Percentiles rank a stretch among this genome's conserved stretches.
phyloP scores from a whole-genome alignment of 2,797 vertebrate genomes.

The Botia almorhae region DNA sequence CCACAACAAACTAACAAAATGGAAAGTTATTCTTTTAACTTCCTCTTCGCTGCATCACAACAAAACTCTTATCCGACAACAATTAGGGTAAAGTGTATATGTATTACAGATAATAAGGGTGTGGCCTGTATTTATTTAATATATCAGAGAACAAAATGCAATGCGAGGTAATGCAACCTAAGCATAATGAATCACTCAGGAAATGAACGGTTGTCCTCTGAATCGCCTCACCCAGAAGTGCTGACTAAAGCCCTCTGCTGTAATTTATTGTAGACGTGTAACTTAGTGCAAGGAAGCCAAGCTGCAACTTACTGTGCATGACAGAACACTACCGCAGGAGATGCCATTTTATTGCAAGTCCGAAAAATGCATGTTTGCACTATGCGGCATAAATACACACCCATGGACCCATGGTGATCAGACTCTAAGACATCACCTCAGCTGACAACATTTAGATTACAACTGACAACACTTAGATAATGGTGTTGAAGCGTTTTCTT shows the following conservation, averaged over 20 bases:
- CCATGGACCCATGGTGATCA: conserved; percentile 48
- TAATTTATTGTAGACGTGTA: conserved; percentile 82
- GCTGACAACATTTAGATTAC: too few relatives aligned
- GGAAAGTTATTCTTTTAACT: neutral
- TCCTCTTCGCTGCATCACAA: neutral
- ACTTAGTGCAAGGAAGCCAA: conserved; percentile 65
- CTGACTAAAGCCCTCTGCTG: conserved; percentile 79
- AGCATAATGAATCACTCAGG: conserved; percentile 85
- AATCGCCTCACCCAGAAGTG: conserved; percentile 79
- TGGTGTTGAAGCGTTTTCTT: conserved; percentile 48
- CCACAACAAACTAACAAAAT: neutral
- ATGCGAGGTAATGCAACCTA: conserved; percentile 75
- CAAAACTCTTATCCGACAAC: conserved; percentile 12
- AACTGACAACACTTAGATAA: conserved; percentile 46
- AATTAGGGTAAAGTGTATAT: conserved; percentile 39
- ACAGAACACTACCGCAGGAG: conserved; percentile 61
- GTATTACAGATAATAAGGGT: conserved; percentile 60
- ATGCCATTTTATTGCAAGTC: conserved; percentile 61
- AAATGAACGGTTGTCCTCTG: conserved; percentile 85
- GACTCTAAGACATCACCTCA: conserved; percentile 15
- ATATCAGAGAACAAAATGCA: conserved; percentile 67
- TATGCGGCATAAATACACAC: conserved; percentile 56
- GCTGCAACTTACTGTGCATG: conserved; percentile 54
- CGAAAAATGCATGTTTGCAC: conserved; percentile 56
- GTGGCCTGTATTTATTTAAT: conserved; percentile 63